Conservation (phyloP, 2,797 vertebrate genomes). For the Sebastes steindachneri region DNA sequence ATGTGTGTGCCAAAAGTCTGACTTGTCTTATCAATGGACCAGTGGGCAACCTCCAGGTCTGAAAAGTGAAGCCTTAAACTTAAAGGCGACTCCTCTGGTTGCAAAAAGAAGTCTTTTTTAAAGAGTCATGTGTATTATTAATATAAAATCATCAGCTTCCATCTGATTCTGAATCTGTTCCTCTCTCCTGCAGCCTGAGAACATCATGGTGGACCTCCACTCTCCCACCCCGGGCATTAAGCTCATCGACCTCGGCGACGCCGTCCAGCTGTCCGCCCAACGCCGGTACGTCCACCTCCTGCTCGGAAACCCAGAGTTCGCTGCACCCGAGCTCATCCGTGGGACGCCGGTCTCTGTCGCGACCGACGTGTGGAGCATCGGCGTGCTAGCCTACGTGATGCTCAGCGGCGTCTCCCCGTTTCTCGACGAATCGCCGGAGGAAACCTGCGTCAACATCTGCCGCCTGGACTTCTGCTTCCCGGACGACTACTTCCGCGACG, state of each 20-base stretch:
- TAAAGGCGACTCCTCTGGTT: too few relatives aligned
- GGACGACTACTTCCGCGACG: conserved; percentile 89
- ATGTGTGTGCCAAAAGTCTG: not conserved
- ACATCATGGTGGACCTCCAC: conserved; percentile 93
- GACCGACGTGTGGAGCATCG: conserved; percentile 95
- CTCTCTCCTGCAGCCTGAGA: conserved; percentile 89
- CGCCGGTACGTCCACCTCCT: conserved; percentile 94
- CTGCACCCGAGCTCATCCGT: conserved; percentile 94
- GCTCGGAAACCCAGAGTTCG: conserved; percentile 95
- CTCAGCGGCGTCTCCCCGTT: conserved; percentile 97
- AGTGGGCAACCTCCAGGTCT: too few relatives aligned
- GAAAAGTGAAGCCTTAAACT: too few relatives aligned
- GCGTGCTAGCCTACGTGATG: conserved; percentile 94
- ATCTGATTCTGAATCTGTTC: not conserved
- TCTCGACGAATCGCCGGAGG: conserved; percentile 95
- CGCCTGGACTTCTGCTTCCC: conserved; percentile 97
- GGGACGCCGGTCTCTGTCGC: conserved; percentile 92
- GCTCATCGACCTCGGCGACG: conserved; percentile 94
- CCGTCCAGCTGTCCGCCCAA: conserved; percentile 92
- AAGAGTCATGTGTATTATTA: not conserved
- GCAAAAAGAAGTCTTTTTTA: too few relatives aligned
- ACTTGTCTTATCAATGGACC: not conserved
- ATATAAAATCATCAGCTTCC: not conserved
- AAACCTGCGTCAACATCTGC: conserved; percentile 97
- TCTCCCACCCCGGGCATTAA: conserved; percentile 91